These are phyloP conservation scores for Corvus moneduloides DNA, from an alignment of 2,113 vertebrate genomes.

Conservation along the genomic window DNA sequence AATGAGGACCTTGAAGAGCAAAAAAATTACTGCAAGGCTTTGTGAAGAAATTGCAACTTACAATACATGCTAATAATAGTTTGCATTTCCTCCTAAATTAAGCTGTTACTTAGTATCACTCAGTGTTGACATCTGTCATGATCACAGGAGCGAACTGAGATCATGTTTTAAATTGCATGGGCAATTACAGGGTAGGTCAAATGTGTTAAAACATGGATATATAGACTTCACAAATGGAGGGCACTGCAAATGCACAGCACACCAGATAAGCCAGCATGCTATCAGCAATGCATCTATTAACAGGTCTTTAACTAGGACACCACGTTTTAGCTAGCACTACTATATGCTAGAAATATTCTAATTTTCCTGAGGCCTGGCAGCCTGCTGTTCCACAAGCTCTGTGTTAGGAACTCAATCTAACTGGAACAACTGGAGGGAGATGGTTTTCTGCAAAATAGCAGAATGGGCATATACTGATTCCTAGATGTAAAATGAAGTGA, in stretches of 20 bases:
- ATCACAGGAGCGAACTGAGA: background rate
- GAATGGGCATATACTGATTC: background rate
- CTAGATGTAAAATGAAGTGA: background rate
- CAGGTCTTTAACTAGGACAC: background rate
- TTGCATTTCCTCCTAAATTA: background rate
- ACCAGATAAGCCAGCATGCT: background rate
- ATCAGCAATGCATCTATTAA: background rate
- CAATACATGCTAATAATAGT: background rate
- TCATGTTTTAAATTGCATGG: background rate
- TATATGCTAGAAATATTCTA: background rate
- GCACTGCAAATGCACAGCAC: background rate
- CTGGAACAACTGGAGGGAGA: background rate
- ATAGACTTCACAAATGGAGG: background rate
- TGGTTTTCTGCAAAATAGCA: background rate
- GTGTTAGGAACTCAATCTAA: background rate
- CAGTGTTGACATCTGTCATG: background rate
- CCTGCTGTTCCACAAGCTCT: background rate
- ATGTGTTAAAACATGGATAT: background rate
- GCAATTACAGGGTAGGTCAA: background rate
- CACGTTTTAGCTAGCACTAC: background rate
- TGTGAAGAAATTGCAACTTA: background rate
- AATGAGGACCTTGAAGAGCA: background rate
- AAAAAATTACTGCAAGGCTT: background rate
- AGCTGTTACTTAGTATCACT: background rate
- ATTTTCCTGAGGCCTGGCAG: background rate